Evolutionary conservation across 2,888 invertebrate genomes (phyloP), one percentile per base, ranked within the genome.

Genomic region (Clusia tigrina): DNA sequence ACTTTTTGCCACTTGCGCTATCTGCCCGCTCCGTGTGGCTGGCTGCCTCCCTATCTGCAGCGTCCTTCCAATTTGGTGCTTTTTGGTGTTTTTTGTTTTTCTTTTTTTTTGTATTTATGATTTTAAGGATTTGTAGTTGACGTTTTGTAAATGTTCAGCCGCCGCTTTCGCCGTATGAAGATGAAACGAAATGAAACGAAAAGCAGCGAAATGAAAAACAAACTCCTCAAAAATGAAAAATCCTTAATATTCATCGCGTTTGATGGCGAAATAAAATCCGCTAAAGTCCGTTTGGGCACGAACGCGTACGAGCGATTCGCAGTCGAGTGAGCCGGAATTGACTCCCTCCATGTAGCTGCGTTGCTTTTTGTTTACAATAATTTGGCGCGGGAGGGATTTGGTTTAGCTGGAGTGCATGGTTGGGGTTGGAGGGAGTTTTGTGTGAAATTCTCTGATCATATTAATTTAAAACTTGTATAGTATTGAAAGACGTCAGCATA

Each of bases 231-330:
- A 70, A 66, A 71, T 67, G 67, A 55, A 66, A 69, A 74, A 74
- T 76, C 79, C 78, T 79, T 80, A 79, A 80, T 80, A 79, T 80
- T 80, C 74, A 78, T 78, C 71, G 67, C 24, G 56, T 54, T 61
- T 52, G 56, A 59, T 56, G 62, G 61, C 25, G 32, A 37, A 17
- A 37, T 18, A 25, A 48, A 62, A 57, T 46, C 58, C 58, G 54
- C 63, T 38, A 63, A 55, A 56, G 54, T 58, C 46, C 54, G 55
- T 62, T 37, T 54, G 54, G n/a, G 48, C 62, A 62, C 58, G 62
- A 54, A 58, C 48, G 54, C 37, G 24, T 6, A 32, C 12, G 42
- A 10, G 42, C n/a, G 42, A 42, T 6, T 42, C 2, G 10, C 12
- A 42, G 5, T 12, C 32, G 12, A 32, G 32, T 32, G n/a, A n/a